Base-by-base conservation (phyloP, 1,140 invertebrate species). In the Drosophila takahashii region DNA sequence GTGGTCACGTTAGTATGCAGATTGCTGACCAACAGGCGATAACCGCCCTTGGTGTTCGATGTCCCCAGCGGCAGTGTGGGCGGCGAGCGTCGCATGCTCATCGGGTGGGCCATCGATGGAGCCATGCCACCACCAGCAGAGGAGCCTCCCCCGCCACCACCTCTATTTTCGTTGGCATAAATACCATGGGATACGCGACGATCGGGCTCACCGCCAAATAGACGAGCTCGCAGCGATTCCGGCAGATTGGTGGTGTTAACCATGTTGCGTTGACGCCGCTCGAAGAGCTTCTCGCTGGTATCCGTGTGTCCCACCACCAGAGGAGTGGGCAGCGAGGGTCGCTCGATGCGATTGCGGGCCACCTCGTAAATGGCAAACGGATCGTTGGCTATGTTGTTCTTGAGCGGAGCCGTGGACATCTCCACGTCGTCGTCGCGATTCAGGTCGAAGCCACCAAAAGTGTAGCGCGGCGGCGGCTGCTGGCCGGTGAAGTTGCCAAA, bases 21-120 rank as follows among this genome's bases (percentile, higher is more conserved):
- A 93, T 98, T 98, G 57, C 97, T 97, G 0, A 98, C 96, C 66
- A 97, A 95, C 81, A 97, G 96, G 81, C 96, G 93, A 85, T 95
- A 96, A 65, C 96, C 96, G 10, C 70, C 54, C 59, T 89, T 87
- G 36, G 58, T 83, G 44, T 89, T 87, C 2, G 44, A 71, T 44
- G 44, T 42, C 3, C 61, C 47, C 8, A 79, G 29, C 5, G 83
- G 79, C 18, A 79, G 93, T 92, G 16, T 36, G 1, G 83, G 71
- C 6, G 83, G 93, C 92, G 15, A 93, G 85, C 45, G 93, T 22
- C 62, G 84, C 16, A 62, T 34, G 7, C 44, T 29, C 10, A 67
- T 36, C 34, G 64, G 15, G 13, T 86, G 94, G 13, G 62, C 7
- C 47, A 73, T 41, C 8, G 45, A 27, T 10, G 45, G 8, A 0